A percentile compares a stretch with the other conserved stretches of the same genome.
Conservation (phyloP, 2,888 invertebrate genomes). For the Eupithecia abbreviata region DNA sequence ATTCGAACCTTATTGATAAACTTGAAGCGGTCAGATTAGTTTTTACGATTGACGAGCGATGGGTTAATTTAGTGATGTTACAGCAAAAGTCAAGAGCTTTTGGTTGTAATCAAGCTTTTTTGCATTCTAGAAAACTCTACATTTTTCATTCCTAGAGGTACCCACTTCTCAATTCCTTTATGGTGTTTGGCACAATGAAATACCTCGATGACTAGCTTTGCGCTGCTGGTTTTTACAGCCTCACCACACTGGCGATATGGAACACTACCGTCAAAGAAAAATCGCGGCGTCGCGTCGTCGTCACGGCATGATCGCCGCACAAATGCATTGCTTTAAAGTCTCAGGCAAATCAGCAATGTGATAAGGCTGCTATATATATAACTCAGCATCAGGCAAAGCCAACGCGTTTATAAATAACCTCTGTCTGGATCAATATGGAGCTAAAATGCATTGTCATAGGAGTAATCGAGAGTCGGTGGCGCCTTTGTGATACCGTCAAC, state of each 20-base stretch:
- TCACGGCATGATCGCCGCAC: no score
- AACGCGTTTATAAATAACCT: conserved; percentile 7
- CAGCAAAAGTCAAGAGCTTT: neutral
- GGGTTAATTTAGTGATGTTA: neutral
- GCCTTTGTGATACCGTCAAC: conserved; percentile 79
- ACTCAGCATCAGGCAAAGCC: neutral
- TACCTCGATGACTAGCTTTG: neutral
- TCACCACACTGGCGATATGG: no score
- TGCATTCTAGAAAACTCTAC: neutral
- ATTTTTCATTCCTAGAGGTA: neutral
- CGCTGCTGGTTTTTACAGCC: neutral
- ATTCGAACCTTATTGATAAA: conserved; percentile 39
- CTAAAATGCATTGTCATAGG: conserved; percentile 83
- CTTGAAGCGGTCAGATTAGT: neutral
- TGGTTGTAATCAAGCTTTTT: neutral
- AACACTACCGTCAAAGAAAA: no score
- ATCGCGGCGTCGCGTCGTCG: no score
- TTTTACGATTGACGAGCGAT: neutral
- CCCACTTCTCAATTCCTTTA: no score
- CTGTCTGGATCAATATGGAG: conserved; percentile 82
- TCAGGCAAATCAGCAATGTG: no score
- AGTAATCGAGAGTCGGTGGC: conserved; percentile 82
- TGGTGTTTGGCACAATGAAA: neutral
- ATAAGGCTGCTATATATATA: no score
- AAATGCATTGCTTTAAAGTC: no score